Evolutionary conservation across 2,888 invertebrate species (phyloP), one percentile per base, ranked within the genome.

Genomic region (Acanthosoma haemorrhoidale): DNA sequence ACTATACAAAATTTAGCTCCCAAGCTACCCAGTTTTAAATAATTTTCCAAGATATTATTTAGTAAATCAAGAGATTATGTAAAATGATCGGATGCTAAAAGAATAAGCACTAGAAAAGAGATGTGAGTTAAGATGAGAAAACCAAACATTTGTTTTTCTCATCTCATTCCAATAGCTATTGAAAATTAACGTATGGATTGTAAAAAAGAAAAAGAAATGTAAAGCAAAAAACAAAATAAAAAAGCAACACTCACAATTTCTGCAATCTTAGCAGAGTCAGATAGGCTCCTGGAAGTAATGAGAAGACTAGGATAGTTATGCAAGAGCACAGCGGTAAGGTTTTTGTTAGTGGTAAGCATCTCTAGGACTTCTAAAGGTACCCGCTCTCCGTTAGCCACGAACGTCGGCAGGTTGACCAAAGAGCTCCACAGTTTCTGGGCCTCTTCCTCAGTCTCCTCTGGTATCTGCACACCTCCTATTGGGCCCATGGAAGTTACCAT

Each of bases 391-490:
- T 88, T 87, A 59, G 87, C 86, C 74, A 93, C 86, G 77, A 87
- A 94, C 0, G 94, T 94, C 1, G 94, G 94, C 70, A 94, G 81
- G 77, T 89, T 91, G 11, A 94, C 89, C 75, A 93, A 82, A n/a
- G 93, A 93, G 15, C 67, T 67, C 43, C 67, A 67, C 5, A 67
- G 67, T 29, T 67, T 67, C 11, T 57, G 59, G n/a, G 36, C 68
- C 36, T 59, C 68, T 32, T 39, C 68, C 16, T 68, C 59, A 13
- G 58, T 60, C 29, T 68, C 68, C 21, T 60, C 68, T 2, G 59
- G 18, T 9, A 59, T 36, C 39, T 60, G 59, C 18, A 43, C 57
- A 51, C 41, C 67, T 67, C 15, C n/a, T n/a, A n/a, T n/a, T n/a
- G n/a, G n/a, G n/a, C n/a, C n/a, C n/a, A n/a, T n/a, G n/a, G n/a